phyloP scores from a whole-genome alignment of 2,888 invertebrate species.

The Tholera decimalis region DNA sequence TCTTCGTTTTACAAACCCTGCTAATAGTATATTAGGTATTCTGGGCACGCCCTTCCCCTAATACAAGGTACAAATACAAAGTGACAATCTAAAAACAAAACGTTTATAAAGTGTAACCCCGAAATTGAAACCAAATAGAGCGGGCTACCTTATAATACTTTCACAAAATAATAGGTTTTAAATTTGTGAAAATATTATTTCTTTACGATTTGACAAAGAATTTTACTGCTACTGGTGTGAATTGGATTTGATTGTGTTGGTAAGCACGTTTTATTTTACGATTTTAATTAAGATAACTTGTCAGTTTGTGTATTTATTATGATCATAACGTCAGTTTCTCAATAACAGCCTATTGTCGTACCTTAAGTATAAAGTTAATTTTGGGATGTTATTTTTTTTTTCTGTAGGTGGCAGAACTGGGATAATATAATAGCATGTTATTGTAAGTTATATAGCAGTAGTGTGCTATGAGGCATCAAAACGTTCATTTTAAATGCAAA shows the following conservation, averaged over 20 bases:
- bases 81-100: conserved; percentile 83
- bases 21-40: conserved; percentile 77
- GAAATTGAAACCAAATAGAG: conserved; percentile 79
- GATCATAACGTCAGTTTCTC: neutral
- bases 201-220: neutral
- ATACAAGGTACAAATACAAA: conserved; percentile 87
- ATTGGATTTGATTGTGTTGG: conserved; percentile 21
- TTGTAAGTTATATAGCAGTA: conserved; percentile 23
- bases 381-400: neutral
- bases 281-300: conserved; percentile 4
- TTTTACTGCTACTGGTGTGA: conserved; percentile 21
- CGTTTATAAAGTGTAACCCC: conserved; percentile 72
- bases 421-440: neutral
- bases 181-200: conserved; percentile 43
- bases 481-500: conserved; percentile 54
- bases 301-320: conserved; percentile 4
- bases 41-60: conserved; percentile 79
- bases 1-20: conserved; percentile 63
- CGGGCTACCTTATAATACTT: conserved; percentile 68
- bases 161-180: conserved; percentile 47
- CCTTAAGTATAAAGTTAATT: conserved; percentile 1
- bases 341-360: neutral
- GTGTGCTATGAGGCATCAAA: conserved; percentile 31
- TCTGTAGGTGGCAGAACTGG: conserved; percentile 4
- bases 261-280: neutral